A percentile compares a stretch with the other conserved stretches of the same genome.
Conservation (phyloP, 2,113 vertebrate genomes). For the Malurus elegans region DNA sequence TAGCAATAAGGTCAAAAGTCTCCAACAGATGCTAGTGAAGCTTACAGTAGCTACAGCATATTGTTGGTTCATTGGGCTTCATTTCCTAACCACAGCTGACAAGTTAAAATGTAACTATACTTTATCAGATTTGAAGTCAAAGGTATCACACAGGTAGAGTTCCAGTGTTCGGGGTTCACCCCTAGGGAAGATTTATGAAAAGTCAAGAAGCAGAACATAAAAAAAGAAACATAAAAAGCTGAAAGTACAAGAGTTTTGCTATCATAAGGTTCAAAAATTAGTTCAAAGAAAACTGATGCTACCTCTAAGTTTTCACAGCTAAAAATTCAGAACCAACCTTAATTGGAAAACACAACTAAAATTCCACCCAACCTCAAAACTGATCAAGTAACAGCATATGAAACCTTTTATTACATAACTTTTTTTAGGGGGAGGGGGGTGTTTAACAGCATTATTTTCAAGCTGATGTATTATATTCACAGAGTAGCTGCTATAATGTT, state of each 20-base stretch:
- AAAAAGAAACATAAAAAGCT: not conserved
- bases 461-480: not conserved
- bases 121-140: conserved; percentile 8
- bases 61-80: not conserved
- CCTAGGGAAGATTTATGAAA: not conserved
- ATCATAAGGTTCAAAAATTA: not conserved
- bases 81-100: not conserved
- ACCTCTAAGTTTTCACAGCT: not conserved
- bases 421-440: fast-evolving
- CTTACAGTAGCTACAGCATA: not conserved
- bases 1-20: not conserved
- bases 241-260: not conserved
- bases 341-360: not conserved
- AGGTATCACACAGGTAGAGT: not conserved
- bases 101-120: conserved; percentile 30
- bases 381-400: not conserved
- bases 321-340: not conserved
- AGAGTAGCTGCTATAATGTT: not conserved
- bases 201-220: not conserved
- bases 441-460: not conserved
- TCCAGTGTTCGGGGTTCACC: not conserved
- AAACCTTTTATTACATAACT: not conserved
- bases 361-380: not conserved
- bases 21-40: not conserved
- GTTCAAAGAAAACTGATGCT: not conserved